These are phyloP conservation scores for Benthosema pterotum DNA, from an alignment of 2,797 vertebrate species.

Conservation along the genomic window DNA sequence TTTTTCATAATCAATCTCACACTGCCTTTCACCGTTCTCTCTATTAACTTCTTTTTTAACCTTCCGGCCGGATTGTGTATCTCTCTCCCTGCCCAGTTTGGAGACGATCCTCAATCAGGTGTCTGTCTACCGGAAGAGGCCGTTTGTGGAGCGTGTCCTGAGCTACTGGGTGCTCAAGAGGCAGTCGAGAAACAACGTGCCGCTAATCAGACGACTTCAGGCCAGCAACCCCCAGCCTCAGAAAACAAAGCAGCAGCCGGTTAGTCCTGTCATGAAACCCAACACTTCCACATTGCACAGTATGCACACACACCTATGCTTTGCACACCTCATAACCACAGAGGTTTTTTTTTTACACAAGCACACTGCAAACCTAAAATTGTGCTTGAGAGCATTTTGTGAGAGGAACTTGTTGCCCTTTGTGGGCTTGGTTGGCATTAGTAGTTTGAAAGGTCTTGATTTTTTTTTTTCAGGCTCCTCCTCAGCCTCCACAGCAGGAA, in stretches of 20 bases:
- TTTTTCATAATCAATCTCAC: neutral
- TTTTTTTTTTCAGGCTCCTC: too few species aligned
- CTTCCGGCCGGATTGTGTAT: neutral
- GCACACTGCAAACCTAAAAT: too few species aligned
- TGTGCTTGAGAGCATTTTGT: too few species aligned
- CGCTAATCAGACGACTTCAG: conserved; percentile 92
- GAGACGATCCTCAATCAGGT: conserved; percentile 97
- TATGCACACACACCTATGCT: too few species aligned
- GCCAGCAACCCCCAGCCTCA: conserved; percentile 89
- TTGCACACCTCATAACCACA: too few species aligned
- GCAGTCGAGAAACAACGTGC: conserved; percentile 95
- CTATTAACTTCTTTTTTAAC: neutral
- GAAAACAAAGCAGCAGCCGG: conserved; percentile 81
- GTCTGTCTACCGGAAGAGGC: conserved; percentile 93
- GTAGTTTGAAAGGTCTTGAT: too few species aligned
- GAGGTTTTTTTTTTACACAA: too few species aligned
- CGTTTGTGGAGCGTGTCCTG: conserved; percentile 91
- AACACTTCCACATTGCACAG: neutral
- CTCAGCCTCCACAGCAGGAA: conserved; percentile 69
- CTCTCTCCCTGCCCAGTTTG: conserved; percentile 78
- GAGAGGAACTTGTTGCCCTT: too few species aligned
- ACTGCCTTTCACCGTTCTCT: neutral
- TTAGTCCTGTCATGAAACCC: conserved; percentile 53
- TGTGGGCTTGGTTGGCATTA: too few species aligned
- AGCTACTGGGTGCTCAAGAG: conserved; percentile 98